Percentiles rank a stretch among this genome's conserved stretches.
These are phyloP conservation scores for Silurus meridionalis DNA, from an alignment of 2,113 vertebrate genomes.

Conservation along the genomic window DNA sequence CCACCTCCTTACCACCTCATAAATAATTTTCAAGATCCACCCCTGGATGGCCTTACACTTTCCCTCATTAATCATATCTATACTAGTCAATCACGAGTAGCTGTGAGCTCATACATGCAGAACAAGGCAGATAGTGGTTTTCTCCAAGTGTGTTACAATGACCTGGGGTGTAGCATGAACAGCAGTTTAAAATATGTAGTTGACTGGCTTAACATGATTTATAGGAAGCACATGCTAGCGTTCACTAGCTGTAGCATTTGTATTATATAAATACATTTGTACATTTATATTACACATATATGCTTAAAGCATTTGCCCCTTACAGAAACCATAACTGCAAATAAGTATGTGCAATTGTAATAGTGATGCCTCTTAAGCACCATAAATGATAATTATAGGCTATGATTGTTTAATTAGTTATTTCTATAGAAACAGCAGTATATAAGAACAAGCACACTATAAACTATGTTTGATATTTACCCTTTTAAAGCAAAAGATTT, in stretches of 20 bases:
- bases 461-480: not conserved
- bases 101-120: not conserved
- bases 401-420: not conserved
- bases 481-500: slow-evolving; percentile 27
- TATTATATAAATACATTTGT: no score
- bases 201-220: not conserved
- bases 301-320: not conserved
- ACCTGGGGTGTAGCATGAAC: not conserved
- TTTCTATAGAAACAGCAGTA: not conserved
- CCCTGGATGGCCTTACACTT: not conserved
- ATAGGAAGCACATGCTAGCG: not conserved
- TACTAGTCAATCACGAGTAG: not conserved
- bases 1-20: no score
- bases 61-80: not conserved
- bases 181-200: not conserved
- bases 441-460: not conserved
- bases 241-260: not conserved
- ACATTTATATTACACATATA: no score
- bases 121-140: not conserved
- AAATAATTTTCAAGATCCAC: no score
- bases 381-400: not conserved
- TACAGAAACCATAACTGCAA: not conserved
- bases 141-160: not conserved
- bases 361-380: no score
- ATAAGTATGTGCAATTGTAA: no score